These are phyloP conservation scores for Alca torda DNA, from an alignment of 2,797 vertebrate genomes.

Conservation along the genomic window DNA sequence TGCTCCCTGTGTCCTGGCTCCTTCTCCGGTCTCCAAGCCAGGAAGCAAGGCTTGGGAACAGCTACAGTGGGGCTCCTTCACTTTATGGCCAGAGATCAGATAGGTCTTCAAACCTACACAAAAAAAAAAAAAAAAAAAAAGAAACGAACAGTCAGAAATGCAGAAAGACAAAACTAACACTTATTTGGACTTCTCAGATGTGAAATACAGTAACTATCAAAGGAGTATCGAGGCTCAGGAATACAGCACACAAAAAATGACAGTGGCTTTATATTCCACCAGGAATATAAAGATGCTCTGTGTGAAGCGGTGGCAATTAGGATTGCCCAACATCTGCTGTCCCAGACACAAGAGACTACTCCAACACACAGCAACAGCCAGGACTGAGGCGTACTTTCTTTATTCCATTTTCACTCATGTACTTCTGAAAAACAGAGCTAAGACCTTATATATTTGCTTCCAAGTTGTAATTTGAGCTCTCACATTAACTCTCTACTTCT, in stretches of 20 bases:
- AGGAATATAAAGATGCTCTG: background rate
- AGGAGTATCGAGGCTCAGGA: background rate
- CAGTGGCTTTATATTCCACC: background rate
- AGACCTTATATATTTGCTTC: background rate
- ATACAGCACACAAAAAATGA: background rate
- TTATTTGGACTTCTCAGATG: background rate
- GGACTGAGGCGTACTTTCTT: background rate
- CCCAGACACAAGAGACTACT: background rate
- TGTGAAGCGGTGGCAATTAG: background rate
- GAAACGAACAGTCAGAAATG: slow-evolving; percentile 40
- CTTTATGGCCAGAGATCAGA: slow-evolving; percentile 89
- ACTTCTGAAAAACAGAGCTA: background rate
- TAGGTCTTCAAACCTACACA: slow-evolving; percentile 89
- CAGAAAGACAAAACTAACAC: background rate
- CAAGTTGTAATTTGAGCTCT: background rate
- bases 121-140: slow-evolving; percentile 10
- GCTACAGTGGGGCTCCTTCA: slow-evolving; percentile 82
- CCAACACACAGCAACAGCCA: background rate
- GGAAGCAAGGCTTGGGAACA: slow-evolving; percentile 81
- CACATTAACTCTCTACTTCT: background rate
- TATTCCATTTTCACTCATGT: background rate
- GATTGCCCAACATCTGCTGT: background rate
- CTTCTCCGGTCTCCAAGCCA: slow-evolving; percentile 76
- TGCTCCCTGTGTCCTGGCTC: slow-evolving; percentile 69
- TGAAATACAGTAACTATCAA: background rate